These are phyloP conservation scores for Camelus bactrianus DNA, from an alignment of 2,113 vertebrate species.

Conservation along the genomic window DNA sequence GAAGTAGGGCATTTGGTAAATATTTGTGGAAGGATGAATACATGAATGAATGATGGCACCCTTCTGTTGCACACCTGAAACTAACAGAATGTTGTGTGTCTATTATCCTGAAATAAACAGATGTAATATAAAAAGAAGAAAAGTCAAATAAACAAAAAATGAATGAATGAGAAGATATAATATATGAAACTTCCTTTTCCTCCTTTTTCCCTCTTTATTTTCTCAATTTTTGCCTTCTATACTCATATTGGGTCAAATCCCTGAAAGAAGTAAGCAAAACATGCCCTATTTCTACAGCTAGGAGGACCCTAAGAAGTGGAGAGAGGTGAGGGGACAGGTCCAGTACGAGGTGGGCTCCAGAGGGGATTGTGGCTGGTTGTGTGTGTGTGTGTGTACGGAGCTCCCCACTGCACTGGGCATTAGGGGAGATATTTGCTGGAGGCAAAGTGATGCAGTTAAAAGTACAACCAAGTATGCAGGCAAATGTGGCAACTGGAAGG, in stretches of 20 bases:
- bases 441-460: not conserved
- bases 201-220: not conserved
- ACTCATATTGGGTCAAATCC: not conserved
- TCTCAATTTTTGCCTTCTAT: not conserved
- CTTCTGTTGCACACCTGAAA: not conserved
- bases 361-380: not conserved
- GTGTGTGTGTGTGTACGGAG: not conserved
- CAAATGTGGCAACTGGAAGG: not conserved
- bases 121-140: not conserved
- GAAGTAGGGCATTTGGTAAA: not conserved
- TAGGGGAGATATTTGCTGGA: not conserved
- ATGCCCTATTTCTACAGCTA: not conserved
- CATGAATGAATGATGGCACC: not conserved
- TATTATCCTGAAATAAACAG: not conserved
- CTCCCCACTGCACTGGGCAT: not conserved
- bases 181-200: not conserved
- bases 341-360: not conserved
- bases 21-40: too few species aligned
- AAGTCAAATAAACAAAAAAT: not conserved
- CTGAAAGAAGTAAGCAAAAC: not conserved
- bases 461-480: not conserved
- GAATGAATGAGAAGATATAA: not conserved
- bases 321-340: not conserved
- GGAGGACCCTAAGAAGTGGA: not conserved
- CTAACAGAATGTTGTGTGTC: not conserved